Base-by-base conservation (phyloP, 2,113 vertebrate genomes). In the Cavia porcellus region DNA sequence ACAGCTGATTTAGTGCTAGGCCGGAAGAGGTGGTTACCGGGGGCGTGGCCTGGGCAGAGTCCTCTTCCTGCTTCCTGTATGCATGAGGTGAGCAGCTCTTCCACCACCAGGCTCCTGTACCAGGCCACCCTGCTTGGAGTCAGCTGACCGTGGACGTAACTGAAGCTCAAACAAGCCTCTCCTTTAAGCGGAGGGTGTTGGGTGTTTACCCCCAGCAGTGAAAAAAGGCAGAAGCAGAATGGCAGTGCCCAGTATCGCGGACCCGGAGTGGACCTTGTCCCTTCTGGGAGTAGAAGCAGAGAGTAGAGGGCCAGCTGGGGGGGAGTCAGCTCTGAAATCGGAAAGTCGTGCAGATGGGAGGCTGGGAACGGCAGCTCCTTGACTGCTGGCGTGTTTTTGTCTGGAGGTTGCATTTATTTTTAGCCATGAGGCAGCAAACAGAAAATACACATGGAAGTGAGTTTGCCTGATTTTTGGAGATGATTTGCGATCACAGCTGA, bases 351-450 rank as follows among this genome's bases (percentile, higher is more conserved):
- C 50, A 7, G 22, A 35, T 6, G 15, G 28, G 50, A 90, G 59
- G 38, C 52, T 61, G 66, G 86, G 11, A 3, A 1, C 11, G 74
- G 30, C 30, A 70, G 68, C 20, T 15, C 38, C 66, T 3, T 61
- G 45, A 52, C 47, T 4, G 2, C 66, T n/a, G 9, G 42, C 15
- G 35, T 24, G 0, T 8, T 83, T 77, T 92, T 62, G 72, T 80
- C 64, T 64, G 17, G 70, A 68, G 19, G 9, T 92, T 57, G 11
- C 22, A 52, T 95, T 77, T 86, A 77, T 77, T 92, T 95, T 96
- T 79, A 94, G 45, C 12, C 30, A n/a, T 64, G 38, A 79, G 72
- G 61, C 64, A 20, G 19, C 28, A 11, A 42, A 28, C 12, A 62
- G 52, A 81, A 96, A 77, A 83, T 22, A 1, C 47, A 7, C 1